These are phyloP conservation scores for Triops longicaudatus DNA, from an alignment of 1,140 invertebrate species.

Conservation along the genomic window DNA sequence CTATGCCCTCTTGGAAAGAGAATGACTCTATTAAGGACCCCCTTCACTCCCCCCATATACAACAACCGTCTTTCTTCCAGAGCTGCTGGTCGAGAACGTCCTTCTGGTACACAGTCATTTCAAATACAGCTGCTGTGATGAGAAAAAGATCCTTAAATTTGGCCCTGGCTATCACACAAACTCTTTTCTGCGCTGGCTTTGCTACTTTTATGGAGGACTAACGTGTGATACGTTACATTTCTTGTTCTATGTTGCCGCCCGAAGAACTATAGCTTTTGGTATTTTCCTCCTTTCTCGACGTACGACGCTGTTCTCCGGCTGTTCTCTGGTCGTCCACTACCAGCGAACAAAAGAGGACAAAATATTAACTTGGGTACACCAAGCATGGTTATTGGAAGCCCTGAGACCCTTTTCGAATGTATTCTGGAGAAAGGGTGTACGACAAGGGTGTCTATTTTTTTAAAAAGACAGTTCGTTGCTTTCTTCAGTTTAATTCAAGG, in stretches of 20 bases:
- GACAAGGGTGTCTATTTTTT: neutral
- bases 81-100: neutral
- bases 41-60: neutral
- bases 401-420: neutral
- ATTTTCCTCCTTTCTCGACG: neutral
- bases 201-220: neutral
- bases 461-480: neutral
- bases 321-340: neutral
- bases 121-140: slow-evolving; percentile 6
- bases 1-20: no score
- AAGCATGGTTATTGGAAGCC: neutral
- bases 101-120: neutral
- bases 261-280: neutral
- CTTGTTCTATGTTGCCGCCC: neutral
- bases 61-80: neutral
- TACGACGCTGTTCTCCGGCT: neutral
- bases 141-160: slow-evolving; percentile 13
- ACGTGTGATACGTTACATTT: neutral
- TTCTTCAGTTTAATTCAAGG: no score
- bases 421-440: neutral
- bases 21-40: neutral
- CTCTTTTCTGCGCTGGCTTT: neutral
- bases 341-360: neutral
- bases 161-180: neutral
- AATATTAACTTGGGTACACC: neutral